Base-by-base conservation (phyloP, 2,797 vertebrate genomes). In the Crax fasciolata region DNA sequence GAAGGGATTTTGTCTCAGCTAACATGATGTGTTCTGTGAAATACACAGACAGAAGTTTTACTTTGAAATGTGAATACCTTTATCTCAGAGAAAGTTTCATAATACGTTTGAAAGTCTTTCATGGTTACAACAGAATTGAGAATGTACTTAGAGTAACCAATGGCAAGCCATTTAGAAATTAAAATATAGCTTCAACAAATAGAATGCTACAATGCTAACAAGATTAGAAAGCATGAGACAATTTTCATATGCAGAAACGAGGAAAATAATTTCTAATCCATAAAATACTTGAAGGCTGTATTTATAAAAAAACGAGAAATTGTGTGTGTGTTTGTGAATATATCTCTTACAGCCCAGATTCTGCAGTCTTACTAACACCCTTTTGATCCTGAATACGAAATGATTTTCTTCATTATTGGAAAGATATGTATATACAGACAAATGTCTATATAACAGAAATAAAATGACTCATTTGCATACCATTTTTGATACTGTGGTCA, bases 211-310 rank as follows among this genome's bases (percentile, higher is more conserved):
- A 89, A 89, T 74, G 67, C 48, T 95, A 97, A 96, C 80, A 91
- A 96, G 94, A 95, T 97, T 95, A 94, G 84, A 87, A 93, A 89
- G 49, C 38, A 24, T 94, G 89, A 96, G 78, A 78, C 67, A 89
- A 89, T 97, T 96, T 93, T 95, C 77, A 82, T 95, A 91, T 93
- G 89, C 91, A 94, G 87, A 97, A 96, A 92, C 35, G 59, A 87
- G 88, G 86, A 91, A 96, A 96, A 93, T 84, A 91, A 94, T 95
- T 96, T 93, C 57, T 94, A 92, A 96, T 94, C 85, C 77, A 87
- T 73, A 93, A 92, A 96, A 92, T 77, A 38, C 73, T 96, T 46
- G 46, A 94, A 95, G 63, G 61, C 32, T 82, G 13, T 87, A 79
- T 94, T 95, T 94, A 68, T 38, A 89, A 39, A 48, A 88, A 91